A percentile compares a stretch with the other conserved stretches of the same genome.
Conservation (phyloP, 2,888 invertebrate species). For the Agelastica alni region DNA sequence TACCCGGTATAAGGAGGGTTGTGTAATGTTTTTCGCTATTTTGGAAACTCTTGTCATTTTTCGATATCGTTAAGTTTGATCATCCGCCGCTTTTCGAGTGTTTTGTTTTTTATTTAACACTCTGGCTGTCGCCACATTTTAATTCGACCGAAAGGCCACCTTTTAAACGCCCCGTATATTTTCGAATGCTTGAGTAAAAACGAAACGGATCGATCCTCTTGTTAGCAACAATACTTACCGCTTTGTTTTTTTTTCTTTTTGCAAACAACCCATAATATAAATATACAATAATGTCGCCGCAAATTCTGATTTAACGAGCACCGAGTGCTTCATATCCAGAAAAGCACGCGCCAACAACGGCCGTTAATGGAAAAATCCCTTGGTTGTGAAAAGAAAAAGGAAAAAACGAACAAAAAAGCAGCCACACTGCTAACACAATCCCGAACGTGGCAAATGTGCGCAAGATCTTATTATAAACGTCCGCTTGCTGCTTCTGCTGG, state of each 20-base stretch:
- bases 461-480: constrained; percentile 30
- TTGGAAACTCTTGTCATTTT: too few relatives aligned
- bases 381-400: constrained; percentile 4
- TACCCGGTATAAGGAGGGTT: too few relatives aligned
- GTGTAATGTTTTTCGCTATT: constrained; percentile 17
- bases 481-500: constrained; percentile 1
- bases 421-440: constrained; percentile 19
- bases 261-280: neutral
- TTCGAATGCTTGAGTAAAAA: too few relatives aligned
- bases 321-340: constrained; percentile 11
- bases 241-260: too few relatives aligned
- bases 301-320: constrained; percentile 10
- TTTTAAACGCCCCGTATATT: too few relatives aligned
- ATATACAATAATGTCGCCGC: neutral
- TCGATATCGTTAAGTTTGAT: too few relatives aligned
- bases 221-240: neutral
- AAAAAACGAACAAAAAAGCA: neutral
- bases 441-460: constrained; percentile 29
- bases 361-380: constrained; percentile 19
- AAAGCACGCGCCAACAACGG: constrained; percentile 14
- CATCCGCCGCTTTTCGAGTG: too few relatives aligned
- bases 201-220: too few relatives aligned
- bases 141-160: too few relatives aligned
- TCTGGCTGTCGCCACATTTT: too few relatives aligned
- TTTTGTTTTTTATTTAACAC: too few relatives aligned